These are phyloP conservation scores for Podarcis lilfordi DNA, from an alignment of 2,797 vertebrate species.

Conservation along the genomic window DNA sequence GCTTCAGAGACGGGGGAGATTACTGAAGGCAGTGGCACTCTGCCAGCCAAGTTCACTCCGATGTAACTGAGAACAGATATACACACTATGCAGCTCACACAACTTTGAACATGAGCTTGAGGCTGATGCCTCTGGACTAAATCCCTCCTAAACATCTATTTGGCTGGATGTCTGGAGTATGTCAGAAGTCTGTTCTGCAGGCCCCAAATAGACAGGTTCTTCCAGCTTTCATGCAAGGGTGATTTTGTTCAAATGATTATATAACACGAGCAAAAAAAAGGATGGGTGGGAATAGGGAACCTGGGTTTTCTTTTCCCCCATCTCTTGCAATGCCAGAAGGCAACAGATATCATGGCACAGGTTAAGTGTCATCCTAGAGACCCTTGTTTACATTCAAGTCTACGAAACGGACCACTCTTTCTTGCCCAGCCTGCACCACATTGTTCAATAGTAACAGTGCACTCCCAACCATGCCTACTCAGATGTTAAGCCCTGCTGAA, in stretches of 20 bases:
- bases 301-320: neutral
- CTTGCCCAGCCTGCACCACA: neutral
- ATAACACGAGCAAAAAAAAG: neutral
- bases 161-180: neutral
- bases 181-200: neutral
- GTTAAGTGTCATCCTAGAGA: neutral
- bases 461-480: no score
- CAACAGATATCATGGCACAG: neutral
- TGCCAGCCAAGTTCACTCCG: neutral
- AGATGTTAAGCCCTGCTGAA: no score
- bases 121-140: neutral
- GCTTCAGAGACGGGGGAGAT: conserved; percentile 9
- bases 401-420: neutral
- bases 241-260: neutral
- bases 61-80: neutral
- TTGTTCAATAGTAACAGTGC: no score
- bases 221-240: neutral
- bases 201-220: neutral
- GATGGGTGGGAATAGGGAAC: neutral
- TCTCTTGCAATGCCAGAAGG: neutral
- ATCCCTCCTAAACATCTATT: neutral
- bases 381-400: neutral
- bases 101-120: neutral
- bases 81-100: neutral
- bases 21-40: neutral